Base-by-base conservation (phyloP, 1,140 invertebrate species). In the Penaeus chinensis region DNA sequence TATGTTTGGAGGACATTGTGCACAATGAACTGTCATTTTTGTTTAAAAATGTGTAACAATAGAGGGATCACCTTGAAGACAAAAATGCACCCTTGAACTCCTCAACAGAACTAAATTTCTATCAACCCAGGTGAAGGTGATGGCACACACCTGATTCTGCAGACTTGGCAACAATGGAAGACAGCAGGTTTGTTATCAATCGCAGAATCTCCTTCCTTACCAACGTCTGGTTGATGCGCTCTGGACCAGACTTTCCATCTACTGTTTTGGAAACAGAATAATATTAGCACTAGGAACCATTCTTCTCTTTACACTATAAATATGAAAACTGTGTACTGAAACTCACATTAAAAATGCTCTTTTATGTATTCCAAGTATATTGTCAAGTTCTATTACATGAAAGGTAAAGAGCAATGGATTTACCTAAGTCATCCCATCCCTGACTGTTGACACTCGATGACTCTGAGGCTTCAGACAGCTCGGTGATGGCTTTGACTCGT, bases 151-250 rank as follows among this genome's bases (percentile, higher is more conserved):
- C 93, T 91, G 94, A 93, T 90, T 94, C 94, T 54, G 93, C 92
- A 8, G 91, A 91, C 89, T 93, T 94, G 10, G 92, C 91, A 71
- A 93, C 93, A 3, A 94, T 92, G 84, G 93, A 93, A 85, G 93
- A 94, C 69, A 93, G 92, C 65, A 94, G 91, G 89, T 92, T 93
- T 18, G 92, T 92, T 19, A 94, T 92, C 83, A 93, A 92, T 32
- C 92, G 91, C 80, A 94, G 90, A 8, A 94, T 91, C 90, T 94
- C 94, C 90, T 93, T 93, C 27, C 93, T 89, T 3, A 94, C 90
- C 37, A 87, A 61, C 7, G 54, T 54, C 24, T 87, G 85, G 81
- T 87, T 87, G 1, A 78, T 81, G 22, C 81, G 80, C 61, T 87
- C 81, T 2, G 80, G 60, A 20, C 80, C 85, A 65, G 61, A 42